A percentile compares a stretch with the other conserved stretches of the same genome.
Conservation (phyloP, 1,140 invertebrate species). For the Mycetomoellerius zeteki region DNA sequence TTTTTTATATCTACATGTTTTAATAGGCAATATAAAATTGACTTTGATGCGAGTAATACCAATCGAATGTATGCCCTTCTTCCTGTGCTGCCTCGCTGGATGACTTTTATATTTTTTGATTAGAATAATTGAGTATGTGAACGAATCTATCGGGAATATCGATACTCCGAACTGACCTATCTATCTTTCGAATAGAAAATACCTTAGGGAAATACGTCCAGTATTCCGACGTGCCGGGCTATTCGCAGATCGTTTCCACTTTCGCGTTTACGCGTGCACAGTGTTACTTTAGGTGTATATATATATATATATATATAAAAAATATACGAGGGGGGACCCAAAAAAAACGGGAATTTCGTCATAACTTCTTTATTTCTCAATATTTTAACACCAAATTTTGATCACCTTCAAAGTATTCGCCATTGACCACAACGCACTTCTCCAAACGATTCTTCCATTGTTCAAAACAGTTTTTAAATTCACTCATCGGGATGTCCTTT, state of each 20-base stretch:
- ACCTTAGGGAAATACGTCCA: constrained; percentile 71
- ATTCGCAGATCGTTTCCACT: constrained; percentile 50
- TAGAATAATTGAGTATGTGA: constrained; percentile 48
- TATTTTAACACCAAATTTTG: too few species aligned
- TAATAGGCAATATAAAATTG: constrained; percentile 1
- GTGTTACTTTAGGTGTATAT: not conserved
- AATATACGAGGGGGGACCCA: too few species aligned
- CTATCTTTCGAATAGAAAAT: constrained; percentile 63
- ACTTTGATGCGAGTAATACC: not conserved
- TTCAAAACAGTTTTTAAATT: too few species aligned
- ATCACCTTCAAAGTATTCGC: too few species aligned
- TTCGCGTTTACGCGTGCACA: constrained; percentile 26
- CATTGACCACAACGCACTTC: too few species aligned
- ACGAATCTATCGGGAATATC: constrained; percentile 60
- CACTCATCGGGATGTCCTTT: too few species aligned
- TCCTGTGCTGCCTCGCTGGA: not conserved
- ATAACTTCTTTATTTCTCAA: too few species aligned
- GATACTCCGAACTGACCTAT: constrained; percentile 54
- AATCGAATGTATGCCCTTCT: not conserved
- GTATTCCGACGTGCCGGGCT: constrained; percentile 34
- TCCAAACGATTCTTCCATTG: too few species aligned
- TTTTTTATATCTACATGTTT: not conserved
- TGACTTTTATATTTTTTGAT: constrained; percentile 4
- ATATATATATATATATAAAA: too few species aligned
- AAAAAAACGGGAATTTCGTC: too few species aligned